Percentiles rank a stretch among this genome's conserved stretches.
Evolutionary conservation across 2,113 vertebrate species (phyloP).

Genomic region (Heterotilapia buettikoferi): DNA sequence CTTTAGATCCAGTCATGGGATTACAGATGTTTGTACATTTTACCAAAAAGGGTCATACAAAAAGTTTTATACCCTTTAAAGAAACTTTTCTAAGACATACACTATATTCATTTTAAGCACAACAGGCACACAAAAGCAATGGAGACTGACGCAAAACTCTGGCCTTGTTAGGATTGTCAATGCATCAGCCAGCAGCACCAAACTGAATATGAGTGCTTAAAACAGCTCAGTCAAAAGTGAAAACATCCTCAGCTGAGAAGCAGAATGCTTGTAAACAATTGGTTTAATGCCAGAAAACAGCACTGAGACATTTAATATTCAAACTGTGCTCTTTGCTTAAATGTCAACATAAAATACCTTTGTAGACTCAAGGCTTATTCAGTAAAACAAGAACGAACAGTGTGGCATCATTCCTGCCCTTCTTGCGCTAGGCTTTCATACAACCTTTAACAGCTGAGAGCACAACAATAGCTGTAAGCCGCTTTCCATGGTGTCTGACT

Average conservation of each 20-base stretch:
- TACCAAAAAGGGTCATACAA: background rate
- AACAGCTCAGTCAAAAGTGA: background rate
- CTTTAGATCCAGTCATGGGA: background rate
- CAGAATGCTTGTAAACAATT: background rate
- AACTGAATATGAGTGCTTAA: background rate
- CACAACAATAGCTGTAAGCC: conserved; percentile 56
- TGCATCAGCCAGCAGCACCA: background rate
- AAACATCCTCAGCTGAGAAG: background rate
- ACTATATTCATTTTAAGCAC: background rate
- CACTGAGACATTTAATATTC: conserved; percentile 11
- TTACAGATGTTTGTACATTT: background rate
- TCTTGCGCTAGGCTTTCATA: conserved; percentile 10
- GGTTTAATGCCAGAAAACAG: background rate
- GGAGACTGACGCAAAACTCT: background rate
- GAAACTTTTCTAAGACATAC: background rate
- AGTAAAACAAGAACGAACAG: background rate
- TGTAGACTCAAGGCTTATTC: conserved; percentile 11
- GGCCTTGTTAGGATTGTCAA: background rate
- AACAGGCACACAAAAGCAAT: background rate
- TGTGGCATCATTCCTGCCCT: background rate
- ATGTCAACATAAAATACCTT: conserved; percentile 34
- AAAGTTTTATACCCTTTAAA: background rate
- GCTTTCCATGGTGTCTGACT: conserved; percentile 60
- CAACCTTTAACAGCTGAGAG: conserved; percentile 54
- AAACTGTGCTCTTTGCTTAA: conserved; percentile 30